Percentiles rank a stretch among this genome's conserved stretches.
These are phyloP conservation scores for Pristiophorus japonicus DNA, from an alignment of 2,113 vertebrate species.

Conservation along the genomic window DNA sequence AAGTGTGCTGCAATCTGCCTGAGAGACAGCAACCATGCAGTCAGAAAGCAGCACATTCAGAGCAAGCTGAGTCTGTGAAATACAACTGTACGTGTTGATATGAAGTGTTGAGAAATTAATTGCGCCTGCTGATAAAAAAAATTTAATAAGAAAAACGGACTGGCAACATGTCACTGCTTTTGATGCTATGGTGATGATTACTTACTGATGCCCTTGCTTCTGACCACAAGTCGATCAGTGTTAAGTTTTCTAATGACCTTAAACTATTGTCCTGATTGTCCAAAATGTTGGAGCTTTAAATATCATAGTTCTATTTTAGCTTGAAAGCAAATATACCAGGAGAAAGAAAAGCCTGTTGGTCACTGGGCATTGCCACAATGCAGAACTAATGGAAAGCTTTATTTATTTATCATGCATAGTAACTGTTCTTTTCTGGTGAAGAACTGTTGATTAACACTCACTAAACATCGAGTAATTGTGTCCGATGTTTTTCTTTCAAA, in stretches of 20 bases:
- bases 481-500: neutral
- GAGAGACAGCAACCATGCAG: neutral
- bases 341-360: neutral
- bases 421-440: neutral
- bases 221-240: neutral
- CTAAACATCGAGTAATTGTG: neutral
- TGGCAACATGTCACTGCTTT: neutral
- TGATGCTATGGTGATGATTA: neutral
- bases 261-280: neutral
- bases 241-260: neutral
- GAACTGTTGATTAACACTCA: neutral
- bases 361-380: neutral
- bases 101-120: neutral
- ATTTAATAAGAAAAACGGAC: too few relatives aligned
- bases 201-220: neutral
- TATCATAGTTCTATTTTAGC: neutral
- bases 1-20: neutral
- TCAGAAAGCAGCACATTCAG: neutral
- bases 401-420: neutral
- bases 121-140: neutral
- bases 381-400: neutral
- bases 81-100: neutral
- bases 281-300: neutral
- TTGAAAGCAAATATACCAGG: neutral
- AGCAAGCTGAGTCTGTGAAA: neutral